Base-by-base conservation (phyloP, 2,888 invertebrate genomes). In the Caenorhabditis virilis region DNA sequence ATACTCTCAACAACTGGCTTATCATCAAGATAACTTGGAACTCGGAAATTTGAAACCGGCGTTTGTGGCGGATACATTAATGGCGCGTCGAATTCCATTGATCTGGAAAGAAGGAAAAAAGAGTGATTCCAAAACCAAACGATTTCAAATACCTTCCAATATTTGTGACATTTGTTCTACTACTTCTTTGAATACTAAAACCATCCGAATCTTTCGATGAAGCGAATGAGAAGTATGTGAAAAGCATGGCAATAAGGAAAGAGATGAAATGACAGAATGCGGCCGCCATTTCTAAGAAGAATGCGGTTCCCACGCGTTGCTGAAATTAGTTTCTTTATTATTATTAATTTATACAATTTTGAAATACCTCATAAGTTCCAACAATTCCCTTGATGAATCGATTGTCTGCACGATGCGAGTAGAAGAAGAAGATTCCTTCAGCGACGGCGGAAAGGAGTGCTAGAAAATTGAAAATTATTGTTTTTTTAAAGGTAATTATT, bases 301-400 rank as follows among this genome's bases (percentile, higher is more conserved):
- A 81, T 4, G 81, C 81, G 16, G 78, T 49, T 9, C 81, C 81
- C 25, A 81, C 81, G 15, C 80, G 65, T 76, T 81, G 81, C 74
- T 78, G 51, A 65, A 77, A 66, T 16, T 35, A 39, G 11, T 9
- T 48, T 48, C 18, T 30, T 27, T 48, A 30, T 18, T 39, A 39
- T 39, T 39, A 7, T 39, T 11, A 7, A 39, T 18, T 6, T 6
- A n/a, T 39, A 16, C 42, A 13, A 42, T 25, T 6, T 20, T 42
- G 11, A 4, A 45, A 45, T 9, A 78, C 78, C 67, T 81, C 81
- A 68, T 81, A 81, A 1, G 81, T 81, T 53, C 80, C 81, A 11
- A 81, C 81, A 55, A 81, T 82, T 64, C 81, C 81, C 56, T 81
- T 81, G 72, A 81, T 81, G 66, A 81, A 81, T 36, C 81, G 67